Evolutionary conservation across 2,888 invertebrate genomes (phyloP), one percentile per base, ranked within the genome.

Genomic region (Tryphoninae sp.): DNA sequence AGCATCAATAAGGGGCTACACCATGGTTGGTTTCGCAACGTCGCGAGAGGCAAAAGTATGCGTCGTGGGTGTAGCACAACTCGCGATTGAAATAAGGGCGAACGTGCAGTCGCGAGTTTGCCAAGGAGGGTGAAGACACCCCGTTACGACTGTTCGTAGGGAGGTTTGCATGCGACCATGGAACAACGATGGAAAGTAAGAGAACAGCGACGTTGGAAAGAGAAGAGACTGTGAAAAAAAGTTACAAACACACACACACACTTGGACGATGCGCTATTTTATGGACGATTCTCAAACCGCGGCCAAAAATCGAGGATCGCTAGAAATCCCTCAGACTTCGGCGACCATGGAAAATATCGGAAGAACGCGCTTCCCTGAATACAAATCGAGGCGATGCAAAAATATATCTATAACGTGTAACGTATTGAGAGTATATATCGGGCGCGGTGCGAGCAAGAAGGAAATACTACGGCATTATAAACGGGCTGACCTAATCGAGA

Each of bases 401-500:
- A 19, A 16, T 51, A 49, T 19, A 16, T 23, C 59, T 9, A 65
- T 53, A 61, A 67, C 49, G 67, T 45, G 42, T 45, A 42, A 55
- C 59, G 49, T 61, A 62, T 65, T 59, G 51, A 1, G 76, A 72
- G 49, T 61, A 81, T 45, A 53, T 73, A 16, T 13, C n/a, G 51
- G 8, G 33, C 22, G 74, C 33, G 55, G 61, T 26, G 59, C 33
- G 58, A 72, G 61, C n/a, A 68, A 61, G 64, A 61, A 42, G 55
- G 62, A 68, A 49, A 62, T 59, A 73, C 77, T 33, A 81, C 84
- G 86, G 86, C 88, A 87, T 89, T 89, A 88, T 87, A 88, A 87
- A 88, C 88, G 89, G 85, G 85, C 87, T 85, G 88, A 89, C 90
- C 89, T 90, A 90, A 91, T 90, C 90, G 90, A 89, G 90, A 89